These are phyloP conservation scores for Calameuta idolon DNA, from an alignment of 2,888 invertebrate species.

Conservation along the genomic window DNA sequence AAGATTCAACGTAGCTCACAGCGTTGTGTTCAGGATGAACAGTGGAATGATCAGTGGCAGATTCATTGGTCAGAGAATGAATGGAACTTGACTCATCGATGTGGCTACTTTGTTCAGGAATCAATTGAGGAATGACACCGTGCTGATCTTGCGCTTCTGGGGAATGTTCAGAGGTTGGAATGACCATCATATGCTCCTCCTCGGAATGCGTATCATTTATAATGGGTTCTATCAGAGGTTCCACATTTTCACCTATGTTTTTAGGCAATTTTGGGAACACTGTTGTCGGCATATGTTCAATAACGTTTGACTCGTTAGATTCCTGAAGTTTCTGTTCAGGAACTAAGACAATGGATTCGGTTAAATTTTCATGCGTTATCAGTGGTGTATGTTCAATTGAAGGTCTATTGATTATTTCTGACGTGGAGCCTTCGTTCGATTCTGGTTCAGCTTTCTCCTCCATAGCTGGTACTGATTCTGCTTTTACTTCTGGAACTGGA, in stretches of 20 bases:
- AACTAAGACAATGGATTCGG: conserved; percentile 4
- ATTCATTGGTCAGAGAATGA: not conserved
- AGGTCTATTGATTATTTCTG: not conserved
- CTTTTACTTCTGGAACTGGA: conserved; percentile 21
- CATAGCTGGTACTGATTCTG: conserved; percentile 21
- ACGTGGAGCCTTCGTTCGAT: conserved; percentile 14
- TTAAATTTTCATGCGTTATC: conserved; percentile 4
- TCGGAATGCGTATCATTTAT: conserved; percentile 22
- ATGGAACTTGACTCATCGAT: conserved; percentile 3
- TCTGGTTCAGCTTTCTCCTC: conserved; percentile 37
- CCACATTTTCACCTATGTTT: conserved; percentile 49
- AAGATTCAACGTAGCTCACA: not conserved
- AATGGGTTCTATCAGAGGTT: conserved; percentile 41
- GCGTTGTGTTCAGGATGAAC: conserved; percentile 11
- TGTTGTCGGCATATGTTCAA: conserved; percentile 43
- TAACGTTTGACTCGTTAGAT: conserved; percentile 44
- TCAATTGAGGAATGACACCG: conserved; percentile 48
- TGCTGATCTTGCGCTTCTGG: conserved; percentile 37
- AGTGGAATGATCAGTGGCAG: conserved; percentile 2
- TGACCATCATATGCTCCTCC: conserved; percentile 43
- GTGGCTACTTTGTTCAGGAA: conserved; percentile 42
- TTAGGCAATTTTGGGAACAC: conserved; percentile 49
- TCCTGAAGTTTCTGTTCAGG: conserved; percentile 17
- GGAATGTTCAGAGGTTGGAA: conserved; percentile 25
- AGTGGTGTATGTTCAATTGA: not conserved